Evolutionary conservation across 2,113 vertebrate genomes (phyloP).

Genomic region (Elanoides forficatus): DNA sequence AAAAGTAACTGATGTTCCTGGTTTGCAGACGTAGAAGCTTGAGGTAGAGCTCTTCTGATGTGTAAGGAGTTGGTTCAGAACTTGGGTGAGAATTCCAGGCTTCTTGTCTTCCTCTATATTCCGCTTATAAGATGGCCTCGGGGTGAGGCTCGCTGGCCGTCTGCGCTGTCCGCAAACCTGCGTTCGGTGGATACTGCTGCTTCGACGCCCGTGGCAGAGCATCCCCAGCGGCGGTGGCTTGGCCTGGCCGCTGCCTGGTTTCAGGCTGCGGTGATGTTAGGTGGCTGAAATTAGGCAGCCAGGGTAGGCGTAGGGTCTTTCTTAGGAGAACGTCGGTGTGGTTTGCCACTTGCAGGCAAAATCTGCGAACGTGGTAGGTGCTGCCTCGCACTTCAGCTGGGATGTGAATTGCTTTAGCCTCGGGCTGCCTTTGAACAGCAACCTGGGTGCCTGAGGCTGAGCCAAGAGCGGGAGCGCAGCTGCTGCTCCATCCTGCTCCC

Average conservation of each 20-base stretch:
- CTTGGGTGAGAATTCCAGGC: not conserved
- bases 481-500: not conserved
- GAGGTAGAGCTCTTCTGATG: not conserved
- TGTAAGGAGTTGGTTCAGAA: not conserved
- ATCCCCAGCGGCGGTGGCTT: not conserved
- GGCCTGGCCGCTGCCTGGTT: not conserved
- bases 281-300: not conserved
- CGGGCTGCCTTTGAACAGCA: not conserved
- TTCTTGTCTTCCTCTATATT: not conserved
- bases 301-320: no score
- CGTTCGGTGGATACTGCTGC: not conserved
- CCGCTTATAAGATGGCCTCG: not conserved
- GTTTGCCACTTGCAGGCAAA: not conserved
- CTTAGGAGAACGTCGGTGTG: not conserved
- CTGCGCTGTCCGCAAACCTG: not conserved
- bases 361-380: not conserved
- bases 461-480: not conserved
- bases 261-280: accelerated
- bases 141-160: not conserved
- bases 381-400: not conserved
- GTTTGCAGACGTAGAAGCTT: not conserved
- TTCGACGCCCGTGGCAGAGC: accelerated
- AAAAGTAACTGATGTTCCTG: not conserved
- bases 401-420: not conserved
- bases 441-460: not conserved